Percentiles rank a stretch among this genome's conserved stretches.
Conservation (phyloP, 23 tunicate genomes). For the Diplosoma virens region DNA sequence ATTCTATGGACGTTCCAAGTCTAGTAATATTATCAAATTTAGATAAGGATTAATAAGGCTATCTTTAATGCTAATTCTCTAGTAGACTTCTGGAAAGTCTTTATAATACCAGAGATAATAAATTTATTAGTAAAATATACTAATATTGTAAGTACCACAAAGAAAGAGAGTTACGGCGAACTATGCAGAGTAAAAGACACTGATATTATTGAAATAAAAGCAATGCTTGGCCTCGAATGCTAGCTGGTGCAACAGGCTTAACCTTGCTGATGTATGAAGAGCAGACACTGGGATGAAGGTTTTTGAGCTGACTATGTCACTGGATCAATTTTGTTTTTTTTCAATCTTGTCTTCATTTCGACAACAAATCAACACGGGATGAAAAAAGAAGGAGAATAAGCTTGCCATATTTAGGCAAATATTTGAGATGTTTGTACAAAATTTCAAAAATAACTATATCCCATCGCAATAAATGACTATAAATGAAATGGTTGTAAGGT, state of each 20-base stretch:
- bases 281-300: not conserved
- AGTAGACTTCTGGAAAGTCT: not conserved
- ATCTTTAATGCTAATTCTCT: not conserved
- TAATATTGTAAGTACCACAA: not conserved
- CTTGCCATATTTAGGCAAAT: not conserved
- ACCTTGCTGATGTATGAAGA: no score
- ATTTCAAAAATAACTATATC: not conserved
- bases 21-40: not conserved
- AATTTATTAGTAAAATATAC: not conserved
- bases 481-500: not conserved
- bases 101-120: not conserved
- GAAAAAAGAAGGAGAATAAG: not conserved
- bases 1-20: not conserved
- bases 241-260: no score
- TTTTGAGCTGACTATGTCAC: not conserved
- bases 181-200: not conserved
- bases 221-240: not conserved
- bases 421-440: not conserved
- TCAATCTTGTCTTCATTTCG: not conserved
- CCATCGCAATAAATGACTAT: not conserved
- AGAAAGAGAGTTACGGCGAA: not conserved
- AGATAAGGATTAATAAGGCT: not conserved
- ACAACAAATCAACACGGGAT: not conserved
- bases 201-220: not conserved
- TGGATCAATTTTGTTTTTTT: not conserved